Base-by-base conservation (phyloP, 2,113 vertebrate genomes). In the Ameiurus melas region DNA sequence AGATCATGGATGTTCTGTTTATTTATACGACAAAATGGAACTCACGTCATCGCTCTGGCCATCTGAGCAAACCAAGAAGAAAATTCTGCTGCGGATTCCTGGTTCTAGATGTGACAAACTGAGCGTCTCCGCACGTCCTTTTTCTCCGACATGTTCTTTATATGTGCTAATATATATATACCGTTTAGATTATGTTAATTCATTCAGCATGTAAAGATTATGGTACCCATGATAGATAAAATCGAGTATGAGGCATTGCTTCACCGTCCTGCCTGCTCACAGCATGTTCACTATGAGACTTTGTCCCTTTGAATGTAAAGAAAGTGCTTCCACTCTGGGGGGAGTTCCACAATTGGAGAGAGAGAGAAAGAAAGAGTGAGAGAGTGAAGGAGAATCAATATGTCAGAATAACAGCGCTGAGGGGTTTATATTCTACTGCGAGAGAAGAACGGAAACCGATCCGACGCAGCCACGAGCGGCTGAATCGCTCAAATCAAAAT, bases 371-470 rank as follows among this genome's bases (percentile, higher is more conserved):
- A 33, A 27, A 66, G 66, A 39, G 83, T 53, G 82, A 43, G 80
- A 86, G 84, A 73, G 53, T 27, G 83, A 87, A 51, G 12, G 39
- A 66, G 47, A 83, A 89, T 87, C 79, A 85, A 90, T 90, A 89
- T 79, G 83, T 85, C 84, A 85, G 47, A 78, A 58, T 70, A 85
- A 60, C 80, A 62, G 82, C 70, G 85, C 82, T 60, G 71, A 87
- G 51, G 87, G 81, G 73, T 85, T 47, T 87, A 87, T 77, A 91
- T 88, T 83, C 86, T 84, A 66, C 85, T 85, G 85, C 73, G 75
- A 68, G 77, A 80, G 81, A 66, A 80, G 77, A 70, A 84, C 9
- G 78, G 83, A 82, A 47, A 84, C 83, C 83, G 57, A 90, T 90
- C 77, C 85, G 77, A 84, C 82, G 53, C 51, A 73, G 75, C 62